phyloP scores from a whole-genome alignment of 2,113 vertebrate genomes.

The Hydrochoerus hydrochaeris region DNA sequence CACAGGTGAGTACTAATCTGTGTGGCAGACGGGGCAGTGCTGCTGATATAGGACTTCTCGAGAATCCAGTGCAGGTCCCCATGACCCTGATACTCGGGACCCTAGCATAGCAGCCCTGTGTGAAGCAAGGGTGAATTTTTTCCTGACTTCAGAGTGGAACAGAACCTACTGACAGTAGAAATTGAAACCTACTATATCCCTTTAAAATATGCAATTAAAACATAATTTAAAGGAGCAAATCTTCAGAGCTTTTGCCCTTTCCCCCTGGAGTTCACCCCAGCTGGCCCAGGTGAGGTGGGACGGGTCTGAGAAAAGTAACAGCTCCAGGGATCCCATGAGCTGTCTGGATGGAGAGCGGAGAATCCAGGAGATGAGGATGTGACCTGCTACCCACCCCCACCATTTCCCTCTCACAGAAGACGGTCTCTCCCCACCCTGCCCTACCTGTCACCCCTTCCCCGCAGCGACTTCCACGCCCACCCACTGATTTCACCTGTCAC shows the following conservation, averaged over 20 bases:
- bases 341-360: neutral
- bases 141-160: neutral
- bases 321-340: neutral
- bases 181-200: neutral
- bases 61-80: no score
- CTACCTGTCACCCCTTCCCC: neutral
- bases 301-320: no score
- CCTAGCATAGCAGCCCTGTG: no score
- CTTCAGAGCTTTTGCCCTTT: neutral
- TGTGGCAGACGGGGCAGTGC: no score
- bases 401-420: neutral
- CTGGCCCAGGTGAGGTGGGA: neutral
- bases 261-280: neutral
- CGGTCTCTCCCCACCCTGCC: neutral
- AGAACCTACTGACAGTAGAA: neutral
- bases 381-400: neutral
- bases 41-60: no score
- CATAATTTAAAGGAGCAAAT: neutral
- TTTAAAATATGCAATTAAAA: neutral
- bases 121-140: neutral
- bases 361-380: neutral
- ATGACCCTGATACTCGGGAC: no score
- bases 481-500: neutral
- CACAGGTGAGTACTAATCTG: no score
- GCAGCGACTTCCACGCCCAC: neutral